Evolutionary conservation across 2,797 vertebrate species (phyloP), one percentile per base, ranked within the genome.

Genomic region (Helarctos malayanus): DNA sequence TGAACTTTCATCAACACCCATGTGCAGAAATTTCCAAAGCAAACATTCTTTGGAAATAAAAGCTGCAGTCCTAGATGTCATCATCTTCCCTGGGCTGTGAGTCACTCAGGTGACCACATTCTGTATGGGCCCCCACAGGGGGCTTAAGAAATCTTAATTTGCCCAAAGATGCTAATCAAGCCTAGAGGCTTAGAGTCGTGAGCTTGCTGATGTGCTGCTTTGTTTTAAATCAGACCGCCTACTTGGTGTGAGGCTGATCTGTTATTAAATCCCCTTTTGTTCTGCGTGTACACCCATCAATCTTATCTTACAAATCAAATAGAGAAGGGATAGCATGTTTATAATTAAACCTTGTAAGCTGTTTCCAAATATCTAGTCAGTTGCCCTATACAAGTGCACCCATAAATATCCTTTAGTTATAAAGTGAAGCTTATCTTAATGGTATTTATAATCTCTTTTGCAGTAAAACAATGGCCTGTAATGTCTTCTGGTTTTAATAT

Each of bases 301-400:
- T 97, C 96, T 95, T 97, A 96, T 83, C 79, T 94, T 78, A 93
- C 89, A 97, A 98, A 97, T 96, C 79, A 95, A 97, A 97, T 49
- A 95, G 25, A 93, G 82, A 89, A 94, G 63, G 35, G 71, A 81
- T 47, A 96, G 79, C 80, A 86, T 84, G 75, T 87, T 97, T 94
- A 94, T 84, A 97, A 95, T 89, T 86, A 95, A 95, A 81, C 71
- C 69, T 86, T 94, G 12, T 90, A 93, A 93, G 86, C 78, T 93
- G 35, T 86, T 94, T 94, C 86, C 76, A 97, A 97, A 94, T 83
- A 96, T 75, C 69, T 84, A 97, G 56, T 95, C 41, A 89, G n/a
- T 21, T 61, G 81, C 75, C 54, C 52, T 94, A 61, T 84, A 61
- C 19, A 59, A 52, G 19, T 91, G 13, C 83, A 84, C n/a, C 73